Evolutionary conservation across 2,113 vertebrate genomes (phyloP), one percentile per base, ranked within the genome.

Genomic region (Carlito syrichta): DNA sequence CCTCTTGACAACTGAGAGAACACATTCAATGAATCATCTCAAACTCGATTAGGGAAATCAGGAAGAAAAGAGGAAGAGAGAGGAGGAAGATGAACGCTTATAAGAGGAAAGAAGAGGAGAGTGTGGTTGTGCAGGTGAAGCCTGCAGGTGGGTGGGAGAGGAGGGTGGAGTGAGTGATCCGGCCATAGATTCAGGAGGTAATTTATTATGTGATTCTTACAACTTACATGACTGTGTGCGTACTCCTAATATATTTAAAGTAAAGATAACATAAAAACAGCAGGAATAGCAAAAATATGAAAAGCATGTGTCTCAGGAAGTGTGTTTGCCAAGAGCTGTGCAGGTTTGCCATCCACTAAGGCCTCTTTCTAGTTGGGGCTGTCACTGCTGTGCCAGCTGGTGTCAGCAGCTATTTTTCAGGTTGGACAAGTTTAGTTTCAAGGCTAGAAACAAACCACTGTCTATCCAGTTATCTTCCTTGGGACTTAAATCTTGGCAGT

Each of bases 21-120:
- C 8, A 3, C 0, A n/a, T 14, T 7, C 23, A 12, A 16, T 4
- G 2, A 2, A 3, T 27, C 6, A 12, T 45, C 30, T 56, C 25
- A 50, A 48, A 60, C 43, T 48, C 48, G 1, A 5, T 30, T 30
- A 23, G 22, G 78, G 69, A 52, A n/a, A 91, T 17, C 10, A 1
- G 23, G 19, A 56, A 17, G 35, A 25, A 35, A 13, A 25, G 25
- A 60, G 32, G 74, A 14, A 10, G 0, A 54, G 20, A 16, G 32
- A 27, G 30, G 2, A 12, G 23, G 5, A 38, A 35, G 35, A 22
- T 0, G 76, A 40, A 69, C 38, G 60, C 35, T 48, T 23, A 7
- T 17, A 32, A 40, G 23, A 35, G 22, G 54, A 43, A 73, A 32
- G 74, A 19, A 68, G 74, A 30, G 16, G 12, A 17, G 23, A 23